A percentile compares a stretch with the other conserved stretches of the same genome.
These are phyloP conservation scores for Zaprionus taronus DNA, from an alignment of 1,140 invertebrate species.

Conservation along the genomic window DNA sequence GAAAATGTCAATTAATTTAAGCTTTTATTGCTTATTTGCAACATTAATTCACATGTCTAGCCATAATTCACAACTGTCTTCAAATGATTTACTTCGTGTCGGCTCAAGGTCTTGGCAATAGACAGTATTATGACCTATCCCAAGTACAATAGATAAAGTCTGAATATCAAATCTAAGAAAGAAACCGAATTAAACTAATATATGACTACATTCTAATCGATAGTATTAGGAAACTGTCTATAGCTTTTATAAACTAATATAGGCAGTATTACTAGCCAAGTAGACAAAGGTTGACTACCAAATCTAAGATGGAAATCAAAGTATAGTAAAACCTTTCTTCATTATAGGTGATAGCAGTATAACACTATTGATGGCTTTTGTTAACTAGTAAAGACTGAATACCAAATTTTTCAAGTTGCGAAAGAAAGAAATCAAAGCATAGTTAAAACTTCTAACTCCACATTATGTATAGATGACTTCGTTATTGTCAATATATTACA, in stretches of 20 bases:
- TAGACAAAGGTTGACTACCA: no score
- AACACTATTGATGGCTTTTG: neutral
- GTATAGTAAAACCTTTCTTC: no score
- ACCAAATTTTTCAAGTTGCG: no score
- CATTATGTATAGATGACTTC: no score
- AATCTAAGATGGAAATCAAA: neutral
- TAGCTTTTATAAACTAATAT: no score
- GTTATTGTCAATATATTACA: no score
- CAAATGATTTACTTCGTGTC: constrained; percentile 29
- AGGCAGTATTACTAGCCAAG: no score
- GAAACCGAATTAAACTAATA: neutral
- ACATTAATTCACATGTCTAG: constrained; percentile 28
- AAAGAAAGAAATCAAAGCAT: no score
- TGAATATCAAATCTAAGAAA: neutral
- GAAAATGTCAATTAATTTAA: constrained; percentile 74
- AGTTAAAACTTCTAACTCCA: no score
- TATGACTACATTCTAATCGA: no score
- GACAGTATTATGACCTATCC: neutral
- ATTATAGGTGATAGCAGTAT: neutral
- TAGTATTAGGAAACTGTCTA: no score
- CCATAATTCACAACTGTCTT: constrained; percentile 31
- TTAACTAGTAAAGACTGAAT: no score
- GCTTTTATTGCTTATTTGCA: constrained; percentile 62
- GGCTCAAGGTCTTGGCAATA: neutral
- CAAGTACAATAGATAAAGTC: neutral